Percentiles rank a stretch among this genome's conserved stretches.
Evolutionary conservation across 2,888 invertebrate genomes (phyloP).

Genomic region (Drosophila nr. fundita): DNA sequence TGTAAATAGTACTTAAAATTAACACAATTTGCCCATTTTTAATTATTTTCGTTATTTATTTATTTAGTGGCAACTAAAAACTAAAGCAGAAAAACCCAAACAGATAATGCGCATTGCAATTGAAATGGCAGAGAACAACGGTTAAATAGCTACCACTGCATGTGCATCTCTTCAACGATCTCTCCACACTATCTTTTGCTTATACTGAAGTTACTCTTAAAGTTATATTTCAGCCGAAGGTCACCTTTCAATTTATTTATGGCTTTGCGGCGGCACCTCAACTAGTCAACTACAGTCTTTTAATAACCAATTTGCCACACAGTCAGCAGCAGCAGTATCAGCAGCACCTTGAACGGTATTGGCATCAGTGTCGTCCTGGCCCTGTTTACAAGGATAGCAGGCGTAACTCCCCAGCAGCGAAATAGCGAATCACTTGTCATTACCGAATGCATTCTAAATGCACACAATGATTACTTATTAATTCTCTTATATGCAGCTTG

Average conservation of each 20-base stretch:
- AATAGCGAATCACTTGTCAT: background rate
- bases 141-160: background rate
- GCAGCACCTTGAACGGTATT: conserved; percentile 60
- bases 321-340: conserved; percentile 38
- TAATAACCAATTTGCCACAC: conserved; percentile 73
- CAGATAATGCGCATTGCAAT: background rate
- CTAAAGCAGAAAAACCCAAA: background rate
- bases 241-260: conserved; percentile 54
- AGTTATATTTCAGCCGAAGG: conserved; percentile 18
- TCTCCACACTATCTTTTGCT: background rate
- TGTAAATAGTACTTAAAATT: background rate
- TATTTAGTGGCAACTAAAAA: background rate
- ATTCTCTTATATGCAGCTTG: background rate
- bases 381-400: conserved; percentile 17
- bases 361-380: conserved; percentile 58
- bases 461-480: background rate
- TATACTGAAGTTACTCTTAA: conserved; percentile 13
- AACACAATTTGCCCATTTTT: background rate
- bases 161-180: background rate
- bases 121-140: background rate
- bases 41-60: background rate
- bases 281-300: conserved; percentile 65
- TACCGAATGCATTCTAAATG: conserved; percentile 4
- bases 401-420: conserved; percentile 4
- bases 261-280: conserved; percentile 24